A percentile compares a stretch with the other conserved stretches of the same genome.
Evolutionary conservation across 2,888 invertebrate species (phyloP).

Genomic region (Callinectes sapidus): DNA sequence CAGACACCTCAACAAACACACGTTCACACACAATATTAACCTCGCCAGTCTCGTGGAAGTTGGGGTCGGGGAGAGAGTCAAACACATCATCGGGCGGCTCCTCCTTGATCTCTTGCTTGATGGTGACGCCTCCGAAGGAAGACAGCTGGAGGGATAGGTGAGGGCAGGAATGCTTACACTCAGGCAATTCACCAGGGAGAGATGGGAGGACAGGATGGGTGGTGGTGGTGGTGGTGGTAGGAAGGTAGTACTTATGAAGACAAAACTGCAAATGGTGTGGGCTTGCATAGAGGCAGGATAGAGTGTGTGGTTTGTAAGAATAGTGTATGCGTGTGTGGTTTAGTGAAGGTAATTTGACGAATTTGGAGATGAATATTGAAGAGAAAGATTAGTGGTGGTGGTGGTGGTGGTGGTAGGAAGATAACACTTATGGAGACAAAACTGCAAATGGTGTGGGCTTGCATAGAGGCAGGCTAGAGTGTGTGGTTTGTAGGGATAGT

Average conservation of each 20-base stretch:
- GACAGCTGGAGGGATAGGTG: slow-evolving; percentile 46
- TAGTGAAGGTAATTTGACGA: no score
- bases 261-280: no score
- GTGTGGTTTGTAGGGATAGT: neutral
- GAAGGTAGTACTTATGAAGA: neutral
- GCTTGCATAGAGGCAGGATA: neutral
- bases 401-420: neutral
- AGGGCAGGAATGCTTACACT: slow-evolving; percentile 8
- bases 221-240: neutral
- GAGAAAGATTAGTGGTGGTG: neutral
- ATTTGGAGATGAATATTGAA: neutral
- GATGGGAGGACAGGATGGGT: neutral
- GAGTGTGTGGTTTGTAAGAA: no score
- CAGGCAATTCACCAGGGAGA: neutral
- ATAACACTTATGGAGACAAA: neutral
- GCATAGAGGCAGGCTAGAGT: neutral
- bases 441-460: no score
- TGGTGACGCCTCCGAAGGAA: slow-evolving; percentile 41
- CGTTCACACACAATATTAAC: slow-evolving; percentile 26
- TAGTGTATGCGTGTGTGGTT: neutral
- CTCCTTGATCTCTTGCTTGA: slow-evolving; percentile 63
- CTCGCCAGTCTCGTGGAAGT: slow-evolving; percentile 35
- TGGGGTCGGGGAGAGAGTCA: neutral
- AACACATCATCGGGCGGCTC: slow-evolving; percentile 47
- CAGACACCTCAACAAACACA: neutral